A percentile compares a stretch with the other conserved stretches of the same genome.
These are phyloP conservation scores for Drosophila carrolli DNA, from an alignment of 1,140 invertebrate species.

Conservation along the genomic window DNA sequence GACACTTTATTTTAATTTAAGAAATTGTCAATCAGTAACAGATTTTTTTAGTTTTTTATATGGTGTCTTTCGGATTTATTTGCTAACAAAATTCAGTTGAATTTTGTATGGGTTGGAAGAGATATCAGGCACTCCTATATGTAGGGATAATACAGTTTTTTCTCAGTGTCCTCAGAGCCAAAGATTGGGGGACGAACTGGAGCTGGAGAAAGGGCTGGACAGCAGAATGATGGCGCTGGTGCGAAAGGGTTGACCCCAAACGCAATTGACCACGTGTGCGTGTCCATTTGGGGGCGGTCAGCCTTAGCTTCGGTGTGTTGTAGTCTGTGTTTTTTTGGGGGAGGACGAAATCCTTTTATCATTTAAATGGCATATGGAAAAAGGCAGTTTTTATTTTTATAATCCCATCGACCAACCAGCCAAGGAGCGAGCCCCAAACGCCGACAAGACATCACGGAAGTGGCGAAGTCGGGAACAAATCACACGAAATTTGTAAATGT, in stretches of 20 bases:
- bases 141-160: background rate
- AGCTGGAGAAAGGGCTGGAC: constrained; percentile 30
- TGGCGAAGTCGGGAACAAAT: constrained; percentile 64
- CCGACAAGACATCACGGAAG: constrained; percentile 64
- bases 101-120: no score
- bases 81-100: no score
- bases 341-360: constrained; percentile 74
- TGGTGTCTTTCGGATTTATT: no score
- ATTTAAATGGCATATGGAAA: constrained; percentile 83
- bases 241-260: constrained; percentile 81
- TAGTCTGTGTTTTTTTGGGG: constrained; percentile 8
- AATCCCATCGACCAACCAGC: constrained; percentile 27
- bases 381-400: constrained; percentile 82
- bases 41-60: no score
- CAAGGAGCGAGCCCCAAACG: constrained; percentile 12
- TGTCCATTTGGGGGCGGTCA: constrained; percentile 52
- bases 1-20: no score
- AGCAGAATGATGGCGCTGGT: constrained; percentile 75
- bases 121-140: no score
- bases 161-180: constrained; percentile 2
- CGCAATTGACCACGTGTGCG: constrained; percentile 82
- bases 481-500: constrained; percentile 75
- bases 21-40: no score
- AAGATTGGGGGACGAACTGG: constrained; percentile 4
- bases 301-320: constrained; percentile 2